A percentile compares a stretch with the other conserved stretches of the same genome.
phyloP scores from a whole-genome alignment of 1,140 invertebrate species.

The Nebria ingens region DNA sequence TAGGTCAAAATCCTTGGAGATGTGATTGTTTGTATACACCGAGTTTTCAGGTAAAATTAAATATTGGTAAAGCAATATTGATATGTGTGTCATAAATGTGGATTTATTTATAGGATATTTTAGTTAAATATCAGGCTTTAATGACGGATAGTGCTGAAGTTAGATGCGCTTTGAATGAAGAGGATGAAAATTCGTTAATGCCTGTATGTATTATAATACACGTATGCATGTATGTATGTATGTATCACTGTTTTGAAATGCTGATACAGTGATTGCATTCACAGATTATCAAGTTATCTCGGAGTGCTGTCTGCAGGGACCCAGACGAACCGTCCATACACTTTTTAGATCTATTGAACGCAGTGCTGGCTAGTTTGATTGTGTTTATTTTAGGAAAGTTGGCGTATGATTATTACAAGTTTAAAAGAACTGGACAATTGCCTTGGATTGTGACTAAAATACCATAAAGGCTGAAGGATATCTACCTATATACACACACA shows the following conservation, averaged over 20 bases:
- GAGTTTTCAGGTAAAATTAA: conserved; percentile 53
- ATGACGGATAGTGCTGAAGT: conserved; percentile 57
- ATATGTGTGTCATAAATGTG: too few species aligned
- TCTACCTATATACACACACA: too few species aligned
- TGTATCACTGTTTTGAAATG: too few species aligned
- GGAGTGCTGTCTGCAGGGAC: conserved; percentile 53
- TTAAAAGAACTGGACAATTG: conserved; percentile 63
- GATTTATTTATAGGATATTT: conserved; percentile 40
- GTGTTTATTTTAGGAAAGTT: conserved; percentile 61
- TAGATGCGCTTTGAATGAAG: conserved; percentile 45
- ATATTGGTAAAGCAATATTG: too few species aligned
- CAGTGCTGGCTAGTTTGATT: conserved; percentile 53
- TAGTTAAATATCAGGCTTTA: conserved; percentile 58
- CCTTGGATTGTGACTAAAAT: conserved; percentile 71
- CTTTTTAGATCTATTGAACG: conserved; percentile 61
- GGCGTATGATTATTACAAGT: conserved; percentile 68
- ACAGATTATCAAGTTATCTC: conserved; percentile 55
- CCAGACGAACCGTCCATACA: conserved; percentile 41
- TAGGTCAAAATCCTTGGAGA: conserved; percentile 69
- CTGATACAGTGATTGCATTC: too few species aligned
- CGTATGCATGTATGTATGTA: too few species aligned
- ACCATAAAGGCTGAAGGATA: too few species aligned
- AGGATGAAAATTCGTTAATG: conserved; percentile 46
- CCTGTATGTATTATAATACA: conserved; percentile 47
- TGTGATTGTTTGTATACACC: conserved; percentile 72